phyloP scores from a whole-genome alignment of 1,140 invertebrate genomes.

The Nasonia vitripennis region DNA sequence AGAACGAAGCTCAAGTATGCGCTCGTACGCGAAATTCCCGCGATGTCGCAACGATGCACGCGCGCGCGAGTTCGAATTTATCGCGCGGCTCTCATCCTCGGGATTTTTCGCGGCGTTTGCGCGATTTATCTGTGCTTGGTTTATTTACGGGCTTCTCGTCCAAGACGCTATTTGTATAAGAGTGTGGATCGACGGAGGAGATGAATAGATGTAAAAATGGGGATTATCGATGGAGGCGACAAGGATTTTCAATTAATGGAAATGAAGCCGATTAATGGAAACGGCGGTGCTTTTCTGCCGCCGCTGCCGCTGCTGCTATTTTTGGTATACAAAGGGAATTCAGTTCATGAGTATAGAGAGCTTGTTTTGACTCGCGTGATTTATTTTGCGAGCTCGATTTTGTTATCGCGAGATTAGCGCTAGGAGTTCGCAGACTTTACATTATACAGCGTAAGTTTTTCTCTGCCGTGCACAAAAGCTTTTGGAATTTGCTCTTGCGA shows the following conservation, averaged over 20 bases:
- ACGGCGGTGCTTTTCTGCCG: not conserved
- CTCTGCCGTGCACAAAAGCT: no score
- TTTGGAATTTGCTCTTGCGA: not conserved
- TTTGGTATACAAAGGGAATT: not conserved
- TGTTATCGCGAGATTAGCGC: not conserved
- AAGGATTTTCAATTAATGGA: not conserved
- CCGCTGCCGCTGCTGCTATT: not conserved
- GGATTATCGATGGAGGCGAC: not conserved
- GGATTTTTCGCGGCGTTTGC: not conserved
- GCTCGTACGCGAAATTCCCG: slow-evolving; percentile 6
- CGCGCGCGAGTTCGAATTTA: not conserved
- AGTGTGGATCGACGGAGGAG: not conserved
- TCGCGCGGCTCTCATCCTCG: not conserved
- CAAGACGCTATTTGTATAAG: not conserved
- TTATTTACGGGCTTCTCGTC: not conserved
- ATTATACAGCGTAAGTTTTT: not conserved
- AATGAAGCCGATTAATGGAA: not conserved
- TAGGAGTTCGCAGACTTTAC: not conserved
- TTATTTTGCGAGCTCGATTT: not conserved
- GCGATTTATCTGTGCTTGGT: not conserved
- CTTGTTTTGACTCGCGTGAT: not conserved
- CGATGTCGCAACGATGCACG: not conserved
- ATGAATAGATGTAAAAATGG: not conserved
- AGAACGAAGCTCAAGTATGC: not conserved
- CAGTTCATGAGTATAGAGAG: not conserved